Percentiles rank a stretch among this genome's conserved stretches.
Conservation (phyloP, 2,888 invertebrate species). For the Dinocampus coccinellae region DNA sequence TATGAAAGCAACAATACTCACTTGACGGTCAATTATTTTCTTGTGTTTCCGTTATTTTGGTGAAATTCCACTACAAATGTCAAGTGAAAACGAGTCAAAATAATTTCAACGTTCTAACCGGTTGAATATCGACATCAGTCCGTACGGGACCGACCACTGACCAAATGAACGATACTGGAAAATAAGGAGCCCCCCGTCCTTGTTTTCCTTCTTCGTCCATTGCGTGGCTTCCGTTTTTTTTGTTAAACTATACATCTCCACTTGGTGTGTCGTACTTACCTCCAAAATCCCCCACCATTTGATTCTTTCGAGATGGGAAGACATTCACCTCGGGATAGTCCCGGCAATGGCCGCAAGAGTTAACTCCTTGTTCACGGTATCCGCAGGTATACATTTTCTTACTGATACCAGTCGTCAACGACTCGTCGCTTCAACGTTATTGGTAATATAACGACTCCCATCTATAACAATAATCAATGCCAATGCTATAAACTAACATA, state of each 20-base stretch:
- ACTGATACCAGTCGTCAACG: not conserved
- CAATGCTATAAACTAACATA: no score
- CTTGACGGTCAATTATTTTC: no score
- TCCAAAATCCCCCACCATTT: conserved; percentile 47
- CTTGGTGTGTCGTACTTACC: conserved; percentile 29
- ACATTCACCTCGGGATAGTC: conserved; percentile 59
- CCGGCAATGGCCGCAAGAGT: not conserved
- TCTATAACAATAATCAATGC: no score
- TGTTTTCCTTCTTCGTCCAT: conserved; percentile 19
- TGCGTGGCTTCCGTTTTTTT: conserved; percentile 20
- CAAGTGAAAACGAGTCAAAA: no score
- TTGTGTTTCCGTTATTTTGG: no score
- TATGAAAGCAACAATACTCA: no score
- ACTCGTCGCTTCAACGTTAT: conserved; percentile 13
- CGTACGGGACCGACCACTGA: conserved; percentile 21
- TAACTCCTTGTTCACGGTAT: conserved; percentile 29
- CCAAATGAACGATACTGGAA: conserved; percentile 14
- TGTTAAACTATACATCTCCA: conserved; percentile 30
- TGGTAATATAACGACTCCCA: no score
- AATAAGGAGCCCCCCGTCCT: conserved; percentile 29
- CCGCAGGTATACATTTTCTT: conserved; percentile 32
- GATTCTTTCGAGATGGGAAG: conserved; percentile 52
- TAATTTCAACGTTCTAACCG: not conserved
- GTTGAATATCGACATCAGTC: conserved; percentile 13
- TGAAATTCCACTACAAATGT: no score